A percentile compares a stretch with the other conserved stretches of the same genome.
These are phyloP conservation scores for Drosophila sechellia DNA, from an alignment of 1,140 invertebrate genomes.

Conservation along the genomic window DNA sequence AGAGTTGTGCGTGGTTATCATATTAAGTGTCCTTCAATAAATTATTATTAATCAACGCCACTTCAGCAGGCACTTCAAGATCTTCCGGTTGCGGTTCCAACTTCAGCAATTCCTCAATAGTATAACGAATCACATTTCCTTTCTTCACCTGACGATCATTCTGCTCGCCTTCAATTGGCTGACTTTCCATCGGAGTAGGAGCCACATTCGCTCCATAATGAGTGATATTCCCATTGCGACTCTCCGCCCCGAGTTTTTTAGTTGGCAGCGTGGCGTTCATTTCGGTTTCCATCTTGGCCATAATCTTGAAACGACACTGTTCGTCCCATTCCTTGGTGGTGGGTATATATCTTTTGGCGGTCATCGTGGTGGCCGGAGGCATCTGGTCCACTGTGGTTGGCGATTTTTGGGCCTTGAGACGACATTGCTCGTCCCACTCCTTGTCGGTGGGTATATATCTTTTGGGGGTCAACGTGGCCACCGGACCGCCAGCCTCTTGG, in stretches of 20 bases:
- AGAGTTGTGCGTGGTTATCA: too few species aligned
- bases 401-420: neutral
- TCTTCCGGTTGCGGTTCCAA: conserved; percentile 47
- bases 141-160: neutral
- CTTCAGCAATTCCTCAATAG: conserved; percentile 48
- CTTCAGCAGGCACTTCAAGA: neutral
- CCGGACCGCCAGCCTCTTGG: too few species aligned
- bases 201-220: neutral
- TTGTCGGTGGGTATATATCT: conserved; percentile 65
- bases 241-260: neutral
- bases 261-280: neutral
- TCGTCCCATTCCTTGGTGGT: conserved; percentile 66
- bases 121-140: conserved; percentile 31
- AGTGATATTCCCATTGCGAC: conserved; percentile 20
- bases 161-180: too few species aligned
- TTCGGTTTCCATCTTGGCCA: neutral
- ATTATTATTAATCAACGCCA: too few species aligned
- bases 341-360: conserved; percentile 53
- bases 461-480: neutral
- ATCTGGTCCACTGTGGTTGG: too few species aligned
- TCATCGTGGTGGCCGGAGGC: neutral
- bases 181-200: too few species aligned
- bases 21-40: too few species aligned
- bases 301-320: conserved; percentile 24
- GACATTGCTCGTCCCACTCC: conserved; percentile 61